Conservation (phyloP, 2,797 vertebrate genomes). For the Parotocinclus haroldoi region DNA sequence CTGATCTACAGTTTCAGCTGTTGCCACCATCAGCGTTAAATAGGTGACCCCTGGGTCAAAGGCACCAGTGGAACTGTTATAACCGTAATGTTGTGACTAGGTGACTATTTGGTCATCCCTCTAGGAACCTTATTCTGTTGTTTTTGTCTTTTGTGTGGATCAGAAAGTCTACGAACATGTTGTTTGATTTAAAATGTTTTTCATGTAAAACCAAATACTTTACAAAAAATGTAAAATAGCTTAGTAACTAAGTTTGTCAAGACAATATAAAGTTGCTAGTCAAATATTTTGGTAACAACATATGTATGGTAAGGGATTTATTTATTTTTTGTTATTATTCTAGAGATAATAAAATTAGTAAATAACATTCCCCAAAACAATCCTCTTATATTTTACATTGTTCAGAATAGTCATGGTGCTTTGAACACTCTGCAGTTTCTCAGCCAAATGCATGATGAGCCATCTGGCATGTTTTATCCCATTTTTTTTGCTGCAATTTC, state of each 20-base stretch:
- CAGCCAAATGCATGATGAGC: neutral
- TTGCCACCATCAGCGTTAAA: conserved; percentile 27
- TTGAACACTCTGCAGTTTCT: neutral
- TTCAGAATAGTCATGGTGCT: neutral
- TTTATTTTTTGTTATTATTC: too few relatives aligned
- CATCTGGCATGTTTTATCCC: conserved; percentile 1
- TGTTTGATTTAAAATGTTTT: too few relatives aligned
- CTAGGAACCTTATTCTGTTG: conserved; percentile 20
- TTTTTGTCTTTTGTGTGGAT: neutral
- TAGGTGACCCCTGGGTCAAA: conserved; percentile 13
- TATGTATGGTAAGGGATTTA: too few relatives aligned
- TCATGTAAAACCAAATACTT: too few relatives aligned
- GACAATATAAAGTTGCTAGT: too few relatives aligned
- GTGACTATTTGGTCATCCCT: conserved; percentile 14
- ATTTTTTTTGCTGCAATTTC: neutral
- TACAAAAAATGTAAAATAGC: too few relatives aligned
- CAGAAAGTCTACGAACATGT: too few relatives aligned
- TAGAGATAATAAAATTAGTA: too few relatives aligned
- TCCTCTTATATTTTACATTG: too few relatives aligned
- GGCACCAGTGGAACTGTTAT: conserved; percentile 21
- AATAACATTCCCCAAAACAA: too few relatives aligned
- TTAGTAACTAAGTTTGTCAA: too few relatives aligned
- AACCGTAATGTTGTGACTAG: conserved; percentile 7
- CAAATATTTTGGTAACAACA: too few relatives aligned
- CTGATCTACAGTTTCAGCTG: conserved; percentile 18